phyloP scores from a whole-genome alignment of 2,113 vertebrate species.

The Cryptotis parvus region DNA sequence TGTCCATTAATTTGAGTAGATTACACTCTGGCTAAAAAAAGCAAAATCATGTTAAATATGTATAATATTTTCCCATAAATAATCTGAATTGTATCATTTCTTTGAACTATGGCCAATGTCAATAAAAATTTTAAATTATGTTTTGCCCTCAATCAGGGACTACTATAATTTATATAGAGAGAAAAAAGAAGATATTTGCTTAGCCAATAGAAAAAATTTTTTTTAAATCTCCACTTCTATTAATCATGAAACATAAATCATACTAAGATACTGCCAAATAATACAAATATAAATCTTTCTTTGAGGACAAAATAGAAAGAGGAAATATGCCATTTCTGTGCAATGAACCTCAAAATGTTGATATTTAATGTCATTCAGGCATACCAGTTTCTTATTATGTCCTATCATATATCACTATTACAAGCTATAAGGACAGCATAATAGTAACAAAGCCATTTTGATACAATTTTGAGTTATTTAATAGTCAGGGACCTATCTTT shows the following conservation, averaged over 20 bases:
- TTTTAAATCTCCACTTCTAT: constrained; percentile 18
- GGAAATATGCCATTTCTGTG: constrained; percentile 55
- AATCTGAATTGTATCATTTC: background rate
- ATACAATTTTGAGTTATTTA: constrained; percentile 61
- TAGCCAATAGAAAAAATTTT: constrained; percentile 44
- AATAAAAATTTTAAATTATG: constrained; percentile 23
- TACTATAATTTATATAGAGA: background rate
- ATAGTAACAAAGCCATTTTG: constrained; percentile 52
- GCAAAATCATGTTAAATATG: background rate
- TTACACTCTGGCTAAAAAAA: constrained; percentile 20
- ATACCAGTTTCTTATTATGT: constrained; percentile 61
- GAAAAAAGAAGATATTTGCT: constrained; percentile 43
- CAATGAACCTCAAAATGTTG: constrained; percentile 16
- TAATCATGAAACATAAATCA: constrained; percentile 44
- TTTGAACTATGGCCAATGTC: background rate
- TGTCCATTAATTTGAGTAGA: background rate
- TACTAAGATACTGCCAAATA: constrained; percentile 35
- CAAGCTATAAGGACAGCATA: constrained; percentile 60
- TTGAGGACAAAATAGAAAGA: constrained; percentile 25
- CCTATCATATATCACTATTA: constrained; percentile 67
- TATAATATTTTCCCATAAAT: background rate
- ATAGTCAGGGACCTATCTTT: constrained; percentile 70
- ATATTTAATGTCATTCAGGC: constrained; percentile 70
- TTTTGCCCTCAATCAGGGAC: background rate
- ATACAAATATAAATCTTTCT: constrained; percentile 35